These are phyloP conservation scores for Heteromurus nitidus DNA, from an alignment of 2,888 invertebrate genomes.

Conservation along the genomic window DNA sequence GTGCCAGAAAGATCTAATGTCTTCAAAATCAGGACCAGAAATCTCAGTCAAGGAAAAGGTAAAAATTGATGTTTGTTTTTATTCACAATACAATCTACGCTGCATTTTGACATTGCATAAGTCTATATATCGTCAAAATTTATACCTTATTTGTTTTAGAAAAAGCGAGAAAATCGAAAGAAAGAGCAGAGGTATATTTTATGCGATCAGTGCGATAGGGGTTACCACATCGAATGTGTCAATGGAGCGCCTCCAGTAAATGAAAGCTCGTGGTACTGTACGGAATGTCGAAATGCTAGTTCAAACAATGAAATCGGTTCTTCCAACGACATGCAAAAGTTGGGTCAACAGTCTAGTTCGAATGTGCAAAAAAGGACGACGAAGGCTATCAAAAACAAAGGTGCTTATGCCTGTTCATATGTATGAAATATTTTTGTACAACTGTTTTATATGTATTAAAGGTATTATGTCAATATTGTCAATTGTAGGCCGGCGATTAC, in stretches of 20 bases:
- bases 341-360: not conserved
- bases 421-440: too few species aligned
- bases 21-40: constrained; percentile 19
- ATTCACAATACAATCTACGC: not conserved
- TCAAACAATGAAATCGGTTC: too few species aligned
- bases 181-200: constrained; percentile 42
- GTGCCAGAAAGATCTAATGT: constrained; percentile 80
- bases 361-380: not conserved
- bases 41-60: constrained; percentile 9
- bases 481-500: too few species aligned
- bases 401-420: too few species aligned
- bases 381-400: not conserved
- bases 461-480: too few species aligned
- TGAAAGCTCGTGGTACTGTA: constrained; percentile 51
- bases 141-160: too few species aligned
- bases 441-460: too few species aligned
- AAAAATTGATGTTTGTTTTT: not conserved
- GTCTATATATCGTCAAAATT: too few species aligned
- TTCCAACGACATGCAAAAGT: too few species aligned
- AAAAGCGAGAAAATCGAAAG: constrained; percentile 37
- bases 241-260: constrained; percentile 12
- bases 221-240: constrained; percentile 64
- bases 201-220: constrained; percentile 62
- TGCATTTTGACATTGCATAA: too few species aligned
- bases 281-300: constrained; percentile 28